Conservation (phyloP, 2,797 vertebrate genomes). For the Enteromius argenteus region DNA sequence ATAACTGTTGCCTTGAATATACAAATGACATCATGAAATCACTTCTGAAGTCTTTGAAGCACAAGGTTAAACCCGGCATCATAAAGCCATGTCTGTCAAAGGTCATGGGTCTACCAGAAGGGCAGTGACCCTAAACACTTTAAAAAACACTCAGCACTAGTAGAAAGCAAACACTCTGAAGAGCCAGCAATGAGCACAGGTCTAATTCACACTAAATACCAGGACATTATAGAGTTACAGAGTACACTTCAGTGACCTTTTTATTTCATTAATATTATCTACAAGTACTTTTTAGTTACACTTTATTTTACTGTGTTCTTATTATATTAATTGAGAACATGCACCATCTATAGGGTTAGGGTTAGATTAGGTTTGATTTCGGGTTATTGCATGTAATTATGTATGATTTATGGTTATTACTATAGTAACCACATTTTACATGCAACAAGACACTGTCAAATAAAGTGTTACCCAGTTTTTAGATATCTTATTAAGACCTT, state of each 20-base stretch:
- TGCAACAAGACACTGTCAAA: not conserved
- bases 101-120: constrained; percentile 17
- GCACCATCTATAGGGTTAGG: not conserved
- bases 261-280: not conserved
- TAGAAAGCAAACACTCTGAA: constrained; percentile 15
- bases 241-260: not conserved
- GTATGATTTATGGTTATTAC: not conserved
- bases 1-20: not conserved
- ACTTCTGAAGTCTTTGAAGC: not conserved
- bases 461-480: not conserved
- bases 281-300: not conserved
- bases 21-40: not conserved
- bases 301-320: not conserved
- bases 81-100: constrained; percentile 17
- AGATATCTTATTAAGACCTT: not conserved
- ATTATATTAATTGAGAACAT: not conserved
- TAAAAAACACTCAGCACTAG: constrained; percentile 10
- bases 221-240: not conserved
- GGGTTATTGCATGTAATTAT: not conserved
- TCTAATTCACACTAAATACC: not conserved
- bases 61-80: not conserved
- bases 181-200: not conserved
- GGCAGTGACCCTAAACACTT: constrained; percentile 9
- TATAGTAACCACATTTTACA: not conserved
- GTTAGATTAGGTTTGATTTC: not conserved